Evolutionary conservation across 2,888 invertebrate genomes (phyloP).

Genomic region (Drosophila quinaria): DNA sequence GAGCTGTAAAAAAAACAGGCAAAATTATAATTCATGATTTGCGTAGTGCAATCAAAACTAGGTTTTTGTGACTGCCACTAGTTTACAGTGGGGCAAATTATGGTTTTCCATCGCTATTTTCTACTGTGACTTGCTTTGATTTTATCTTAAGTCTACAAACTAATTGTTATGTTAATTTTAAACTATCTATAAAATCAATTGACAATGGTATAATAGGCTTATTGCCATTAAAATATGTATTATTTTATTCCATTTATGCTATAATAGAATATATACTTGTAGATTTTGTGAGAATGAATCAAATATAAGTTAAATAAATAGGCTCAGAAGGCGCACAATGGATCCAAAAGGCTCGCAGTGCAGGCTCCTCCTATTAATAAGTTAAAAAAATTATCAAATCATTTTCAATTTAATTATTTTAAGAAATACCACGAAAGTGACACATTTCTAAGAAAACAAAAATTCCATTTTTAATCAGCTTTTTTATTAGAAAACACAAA

Average conservation of each 20-base stretch:
- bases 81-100: constrained; percentile 5
- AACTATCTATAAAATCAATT: not conserved
- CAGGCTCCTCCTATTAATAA: no score
- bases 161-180: constrained; percentile 10
- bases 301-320: no score
- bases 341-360: no score
- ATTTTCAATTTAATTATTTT: no score
- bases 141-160: not conserved
- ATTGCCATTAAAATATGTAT: not conserved
- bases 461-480: not conserved
- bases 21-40: constrained; percentile 48
- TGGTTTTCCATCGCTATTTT: not conserved
- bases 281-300: not conserved
- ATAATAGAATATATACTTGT: not conserved
- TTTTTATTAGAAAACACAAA: not conserved
- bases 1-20: not conserved
- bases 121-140: not conserved
- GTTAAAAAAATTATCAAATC: no score
- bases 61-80: constrained; percentile 22
- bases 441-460: not conserved
- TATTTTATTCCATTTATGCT: not conserved
- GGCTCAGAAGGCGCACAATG: no score
- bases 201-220: not conserved
- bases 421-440: not conserved
- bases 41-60: constrained; percentile 55